Base-by-base conservation (phyloP, 2,113 vertebrate species). In the Clupea harengus region DNA sequence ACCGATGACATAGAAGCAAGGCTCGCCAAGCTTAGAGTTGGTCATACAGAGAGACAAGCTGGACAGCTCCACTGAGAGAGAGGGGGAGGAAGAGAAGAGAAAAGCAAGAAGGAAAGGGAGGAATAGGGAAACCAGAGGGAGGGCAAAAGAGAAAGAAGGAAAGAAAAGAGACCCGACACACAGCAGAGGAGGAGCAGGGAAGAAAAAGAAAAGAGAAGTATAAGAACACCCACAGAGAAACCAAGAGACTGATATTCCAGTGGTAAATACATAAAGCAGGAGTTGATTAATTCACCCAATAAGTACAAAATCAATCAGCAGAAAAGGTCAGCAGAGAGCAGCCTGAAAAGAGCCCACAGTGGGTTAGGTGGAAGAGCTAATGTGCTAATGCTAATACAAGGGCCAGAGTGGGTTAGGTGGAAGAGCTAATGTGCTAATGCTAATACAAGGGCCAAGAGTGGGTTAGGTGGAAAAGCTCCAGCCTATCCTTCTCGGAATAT, bases 21-120 rank as follows among this genome's bases (percentile, higher is more conserved):
- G 95, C 88, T 96, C 95, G 86, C 95, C 95, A 81, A 95, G 93
- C 88, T 96, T 96, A 92, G 95, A 96, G 95, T 95, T 96, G 94
- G 95, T 96, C 95, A 96, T 96, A 92, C 95, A 96, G 32, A 96
- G 95, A 94, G 95, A 96, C 90, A 96, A 91, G 89, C 95, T 96
- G 94, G 95, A 96, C 84, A 96, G 95, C 91, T 96, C 95, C 94
- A 96, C 95, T 96, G 22, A 50, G 50, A 75, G 7, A 75, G 67
- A 75, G 67, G 47, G 82, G 81, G 28, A 75, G n/a, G 52, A 45
- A 47, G 60, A n/a, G 25, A 45, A 46, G 9, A 39, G n/a, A 80
- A 49, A 83, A 22, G 52, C 44, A 6, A 46, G 45, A 44, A 45
- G 8, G 17, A 47, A 44, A 72, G 49, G 3, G 13, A 32, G 22